These are phyloP conservation scores for Cinclus cinclus DNA, from an alignment of 2,113 vertebrate genomes.

Conservation along the genomic window DNA sequence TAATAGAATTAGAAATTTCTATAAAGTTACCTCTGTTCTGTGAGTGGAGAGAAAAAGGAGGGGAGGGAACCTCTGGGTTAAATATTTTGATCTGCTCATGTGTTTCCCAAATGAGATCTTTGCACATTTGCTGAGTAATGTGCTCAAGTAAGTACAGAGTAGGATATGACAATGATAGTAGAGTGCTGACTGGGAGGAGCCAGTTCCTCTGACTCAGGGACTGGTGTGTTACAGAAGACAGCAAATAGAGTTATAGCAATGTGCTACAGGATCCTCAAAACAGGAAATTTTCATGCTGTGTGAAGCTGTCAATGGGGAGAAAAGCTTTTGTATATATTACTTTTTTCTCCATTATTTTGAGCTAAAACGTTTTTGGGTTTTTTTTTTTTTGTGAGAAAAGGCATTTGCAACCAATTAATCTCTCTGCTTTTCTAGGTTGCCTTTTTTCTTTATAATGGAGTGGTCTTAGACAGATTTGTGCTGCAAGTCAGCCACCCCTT, in stretches of 20 bases:
- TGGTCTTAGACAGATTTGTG: constrained; percentile 88
- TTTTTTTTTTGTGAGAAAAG: neutral
- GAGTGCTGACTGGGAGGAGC: neutral
- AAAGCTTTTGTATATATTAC: neutral
- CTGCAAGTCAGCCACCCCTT: constrained; percentile 91
- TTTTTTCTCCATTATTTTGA: neutral
- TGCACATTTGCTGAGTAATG: neutral
- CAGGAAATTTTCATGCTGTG: neutral
- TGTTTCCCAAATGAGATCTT: neutral
- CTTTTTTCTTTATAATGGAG: constrained; percentile 92
- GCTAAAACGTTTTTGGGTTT: neutral
- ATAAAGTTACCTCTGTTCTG: neutral
- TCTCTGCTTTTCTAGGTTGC: constrained; percentile 77
- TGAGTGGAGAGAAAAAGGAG: neutral
- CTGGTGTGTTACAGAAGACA: neutral
- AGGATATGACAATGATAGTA: neutral
- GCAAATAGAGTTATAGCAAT: neutral
- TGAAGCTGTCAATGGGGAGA: neutral
- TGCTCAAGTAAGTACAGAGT: neutral
- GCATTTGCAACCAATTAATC: neutral
- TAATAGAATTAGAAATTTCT: neutral
- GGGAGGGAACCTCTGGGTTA: neutral
- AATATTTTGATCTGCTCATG: neutral
- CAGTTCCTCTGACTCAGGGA: neutral
- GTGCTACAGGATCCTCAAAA: neutral